phyloP scores from a whole-genome alignment of 2,888 invertebrate genomes.

The Perithous albicinctus region DNA sequence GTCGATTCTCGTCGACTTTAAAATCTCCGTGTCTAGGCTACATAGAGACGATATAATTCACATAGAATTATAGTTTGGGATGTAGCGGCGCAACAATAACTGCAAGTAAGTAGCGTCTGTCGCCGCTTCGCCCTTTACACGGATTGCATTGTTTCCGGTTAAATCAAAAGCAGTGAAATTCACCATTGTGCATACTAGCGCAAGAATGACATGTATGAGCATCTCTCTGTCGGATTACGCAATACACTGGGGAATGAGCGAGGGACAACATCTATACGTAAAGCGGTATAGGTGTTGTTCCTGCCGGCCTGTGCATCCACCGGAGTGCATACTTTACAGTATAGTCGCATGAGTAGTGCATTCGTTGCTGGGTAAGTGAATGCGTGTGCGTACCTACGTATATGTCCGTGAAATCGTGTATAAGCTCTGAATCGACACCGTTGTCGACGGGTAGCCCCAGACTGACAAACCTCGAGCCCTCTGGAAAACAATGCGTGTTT shows the following conservation, averaged over 20 bases:
- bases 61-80: constrained; percentile 72
- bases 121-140: constrained; percentile 53
- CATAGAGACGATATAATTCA: constrained; percentile 57
- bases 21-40: constrained; percentile 31
- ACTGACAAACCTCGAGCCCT: constrained; percentile 76
- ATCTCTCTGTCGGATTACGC: constrained; percentile 53
- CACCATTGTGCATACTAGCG: constrained; percentile 72
- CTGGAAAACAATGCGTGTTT: constrained; percentile 75
- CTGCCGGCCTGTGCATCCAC: constrained; percentile 52
- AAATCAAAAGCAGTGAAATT: constrained; percentile 81
- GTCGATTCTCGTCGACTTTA: constrained; percentile 50
- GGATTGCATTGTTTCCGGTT: constrained; percentile 75
- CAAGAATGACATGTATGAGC: constrained; percentile 1
- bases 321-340: constrained; percentile 45
- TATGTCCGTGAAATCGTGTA: constrained; percentile 35
- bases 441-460: constrained; percentile 63
- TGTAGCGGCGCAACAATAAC: constrained; percentile 62
- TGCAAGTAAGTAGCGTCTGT: constrained; percentile 76
- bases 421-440: constrained; percentile 76
- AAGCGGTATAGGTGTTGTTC: constrained; percentile 29
- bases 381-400: constrained; percentile 35
- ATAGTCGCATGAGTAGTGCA: constrained; percentile 34
- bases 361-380: constrained; percentile 2
- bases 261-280: no score
- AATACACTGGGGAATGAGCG: neutral